Evolutionary conservation across 2,888 invertebrate genomes (phyloP).

Genomic region (Leptinotarsa juncta): DNA sequence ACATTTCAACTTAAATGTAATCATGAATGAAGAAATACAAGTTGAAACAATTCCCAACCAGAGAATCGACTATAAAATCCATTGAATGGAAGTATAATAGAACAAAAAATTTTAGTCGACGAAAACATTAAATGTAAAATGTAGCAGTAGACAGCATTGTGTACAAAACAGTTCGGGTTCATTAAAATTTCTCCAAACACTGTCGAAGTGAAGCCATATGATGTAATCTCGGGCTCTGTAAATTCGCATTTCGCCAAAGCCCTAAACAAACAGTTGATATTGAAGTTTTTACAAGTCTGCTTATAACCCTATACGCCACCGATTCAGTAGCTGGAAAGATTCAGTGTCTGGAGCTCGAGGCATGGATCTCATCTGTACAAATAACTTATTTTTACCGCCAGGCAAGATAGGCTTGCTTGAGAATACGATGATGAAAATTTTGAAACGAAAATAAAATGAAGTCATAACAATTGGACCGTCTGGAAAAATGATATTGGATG

Average conservation of each 20-base stretch:
- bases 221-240: not conserved
- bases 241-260: not conserved
- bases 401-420: not conserved
- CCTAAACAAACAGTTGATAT: constrained; percentile 4
- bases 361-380: not conserved
- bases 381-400: not conserved
- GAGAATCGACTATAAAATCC: too few relatives aligned
- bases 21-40: too few relatives aligned
- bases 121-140: not conserved
- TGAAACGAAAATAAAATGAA: not conserved
- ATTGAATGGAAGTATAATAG: too few relatives aligned
- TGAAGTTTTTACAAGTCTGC: constrained; percentile 7
- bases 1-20: too few relatives aligned
- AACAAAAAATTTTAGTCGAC: not conserved
- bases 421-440: not conserved
- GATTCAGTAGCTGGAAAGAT: not conserved
- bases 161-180: not conserved
- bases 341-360: not conserved
- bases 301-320: not conserved
- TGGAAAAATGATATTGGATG: too few relatives aligned
- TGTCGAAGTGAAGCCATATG: not conserved
- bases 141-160: not conserved
- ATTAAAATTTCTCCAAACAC: not conserved
- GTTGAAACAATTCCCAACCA: too few relatives aligned
- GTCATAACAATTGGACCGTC: not conserved